Evolutionary conservation across 2,888 invertebrate species (phyloP).

Genomic region (Drosophila nr. fundita): DNA sequence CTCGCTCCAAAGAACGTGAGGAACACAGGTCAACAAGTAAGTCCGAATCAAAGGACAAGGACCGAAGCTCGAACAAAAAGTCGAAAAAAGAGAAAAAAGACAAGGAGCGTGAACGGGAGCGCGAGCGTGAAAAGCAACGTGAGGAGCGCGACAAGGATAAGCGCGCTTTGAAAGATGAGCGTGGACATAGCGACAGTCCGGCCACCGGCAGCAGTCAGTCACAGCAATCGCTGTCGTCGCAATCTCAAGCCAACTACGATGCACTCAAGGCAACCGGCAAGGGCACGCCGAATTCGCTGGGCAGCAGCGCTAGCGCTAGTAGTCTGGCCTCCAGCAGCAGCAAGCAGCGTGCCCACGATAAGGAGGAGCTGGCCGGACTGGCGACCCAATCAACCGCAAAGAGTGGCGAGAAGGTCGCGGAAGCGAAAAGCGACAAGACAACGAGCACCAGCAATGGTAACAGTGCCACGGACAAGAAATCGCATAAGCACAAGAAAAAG

Average conservation of each 20-base stretch:
- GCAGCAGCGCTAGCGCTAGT: constrained; percentile 60
- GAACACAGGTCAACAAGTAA: constrained; percentile 63
- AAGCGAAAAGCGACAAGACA: constrained; percentile 50
- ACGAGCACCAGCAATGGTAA: constrained; percentile 31
- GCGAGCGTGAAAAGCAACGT: constrained; percentile 85
- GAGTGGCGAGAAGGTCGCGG: constrained; percentile 48
- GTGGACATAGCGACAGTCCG: constrained; percentile 51
- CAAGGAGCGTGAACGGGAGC: constrained; percentile 86
- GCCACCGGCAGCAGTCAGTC: constrained; percentile 26
- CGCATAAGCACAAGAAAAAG: constrained; percentile 88
- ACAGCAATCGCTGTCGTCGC: constrained; percentile 20
- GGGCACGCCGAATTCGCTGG: constrained; percentile 65
- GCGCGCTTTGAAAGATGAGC: constrained; percentile 65
- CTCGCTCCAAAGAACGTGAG: constrained; percentile 74
- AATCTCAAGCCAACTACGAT: constrained; percentile 43
- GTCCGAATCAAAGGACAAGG: constrained; percentile 70
- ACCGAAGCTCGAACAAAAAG: constrained; percentile 84
- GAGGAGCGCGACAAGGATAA: constrained; percentile 82
- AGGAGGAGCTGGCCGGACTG: constrained; percentile 44
- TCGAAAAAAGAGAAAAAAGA: constrained; percentile 87
- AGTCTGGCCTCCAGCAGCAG: constrained; percentile 41
- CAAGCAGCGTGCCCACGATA: constrained; percentile 56
- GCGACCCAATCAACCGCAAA: constrained; percentile 36
- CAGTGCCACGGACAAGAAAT: constrained; percentile 85
- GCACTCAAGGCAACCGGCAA: constrained; percentile 56